These are phyloP conservation scores for Galerucella calmariensis DNA, from an alignment of 2,888 invertebrate species.

Conservation along the genomic window DNA sequence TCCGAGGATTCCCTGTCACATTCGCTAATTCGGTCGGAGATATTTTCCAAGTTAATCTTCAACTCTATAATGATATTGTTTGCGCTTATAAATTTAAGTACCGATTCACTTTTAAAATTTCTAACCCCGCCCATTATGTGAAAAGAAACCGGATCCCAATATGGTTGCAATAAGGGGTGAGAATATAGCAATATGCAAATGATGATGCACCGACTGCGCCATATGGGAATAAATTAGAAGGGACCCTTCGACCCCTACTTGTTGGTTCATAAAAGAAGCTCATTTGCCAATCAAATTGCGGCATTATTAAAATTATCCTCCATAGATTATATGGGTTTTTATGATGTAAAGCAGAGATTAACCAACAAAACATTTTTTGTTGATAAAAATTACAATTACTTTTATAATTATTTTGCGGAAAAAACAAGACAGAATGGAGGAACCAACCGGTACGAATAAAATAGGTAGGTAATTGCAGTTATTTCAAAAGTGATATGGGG, in stretches of 20 bases:
- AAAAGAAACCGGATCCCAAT: constrained; percentile 19
- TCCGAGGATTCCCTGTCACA: constrained; percentile 38
- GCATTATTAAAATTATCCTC: constrained; percentile 22
- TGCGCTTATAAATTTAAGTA: not conserved
- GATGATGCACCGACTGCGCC: constrained; percentile 27
- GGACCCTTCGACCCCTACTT: constrained; percentile 28
- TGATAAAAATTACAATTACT: not conserved
- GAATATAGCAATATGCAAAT: constrained; percentile 38
- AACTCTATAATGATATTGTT: not conserved
- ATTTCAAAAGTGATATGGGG: too few relatives aligned
- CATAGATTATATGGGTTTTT: not conserved
- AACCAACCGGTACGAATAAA: too few relatives aligned
- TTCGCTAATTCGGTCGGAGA: not conserved
- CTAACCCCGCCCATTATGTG: constrained; percentile 1
- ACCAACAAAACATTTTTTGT: not conserved
- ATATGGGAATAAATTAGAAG: constrained; percentile 33
- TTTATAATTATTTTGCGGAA: too few relatives aligned
- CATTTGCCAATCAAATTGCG: constrained; percentile 36
- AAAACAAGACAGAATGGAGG: too few relatives aligned
- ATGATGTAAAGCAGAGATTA: not conserved
- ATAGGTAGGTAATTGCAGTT: too few relatives aligned
- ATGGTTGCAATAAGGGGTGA: constrained; percentile 28
- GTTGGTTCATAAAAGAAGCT: constrained; percentile 30
- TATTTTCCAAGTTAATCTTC: not conserved
- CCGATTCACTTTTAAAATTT: not conserved